Evolutionary conservation across 2,888 invertebrate genomes (phyloP).

Genomic region (Cactoblastis cactorum): DNA sequence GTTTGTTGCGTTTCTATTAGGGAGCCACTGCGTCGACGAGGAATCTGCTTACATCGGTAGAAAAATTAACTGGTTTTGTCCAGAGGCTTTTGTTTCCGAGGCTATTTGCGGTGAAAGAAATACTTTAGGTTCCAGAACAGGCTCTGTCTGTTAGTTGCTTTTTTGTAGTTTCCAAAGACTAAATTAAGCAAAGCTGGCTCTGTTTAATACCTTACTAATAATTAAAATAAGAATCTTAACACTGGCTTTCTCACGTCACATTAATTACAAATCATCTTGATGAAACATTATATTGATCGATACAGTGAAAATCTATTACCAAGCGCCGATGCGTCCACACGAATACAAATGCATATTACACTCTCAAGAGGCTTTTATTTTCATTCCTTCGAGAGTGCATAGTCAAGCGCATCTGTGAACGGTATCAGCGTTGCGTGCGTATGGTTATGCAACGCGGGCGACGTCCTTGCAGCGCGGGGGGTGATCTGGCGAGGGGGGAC

Average conservation of each 20-base stretch:
- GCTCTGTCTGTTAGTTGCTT: too few relatives aligned
- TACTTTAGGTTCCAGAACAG: too few relatives aligned
- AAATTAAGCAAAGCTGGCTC: too few relatives aligned
- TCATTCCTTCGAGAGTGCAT: conserved; percentile 37
- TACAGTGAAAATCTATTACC: conserved; percentile 15
- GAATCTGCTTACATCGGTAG: neutral
- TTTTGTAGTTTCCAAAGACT: too few relatives aligned
- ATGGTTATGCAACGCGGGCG: conserved; percentile 69
- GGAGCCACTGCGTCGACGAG: neutral
- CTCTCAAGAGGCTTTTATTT: conserved; percentile 43
- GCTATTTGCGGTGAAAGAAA: too few relatives aligned
- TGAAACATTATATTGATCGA: too few relatives aligned
- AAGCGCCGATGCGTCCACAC: conserved; percentile 14
- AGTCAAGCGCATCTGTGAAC: conserved; percentile 47
- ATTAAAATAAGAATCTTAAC: too few relatives aligned
- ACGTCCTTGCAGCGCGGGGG: conserved; percentile 61
- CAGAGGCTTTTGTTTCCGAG: too few relatives aligned
- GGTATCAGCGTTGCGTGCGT: conserved; percentile 64
- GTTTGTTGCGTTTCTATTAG: neutral
- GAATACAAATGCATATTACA: conserved; percentile 31
- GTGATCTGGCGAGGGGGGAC: conserved; percentile 46
- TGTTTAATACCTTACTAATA: too few relatives aligned
- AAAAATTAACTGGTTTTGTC: too few relatives aligned
- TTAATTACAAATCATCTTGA: too few relatives aligned
- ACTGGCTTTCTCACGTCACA: too few relatives aligned